phyloP scores from a whole-genome alignment of 2,797 vertebrate genomes.

The Tinamus major region DNA sequence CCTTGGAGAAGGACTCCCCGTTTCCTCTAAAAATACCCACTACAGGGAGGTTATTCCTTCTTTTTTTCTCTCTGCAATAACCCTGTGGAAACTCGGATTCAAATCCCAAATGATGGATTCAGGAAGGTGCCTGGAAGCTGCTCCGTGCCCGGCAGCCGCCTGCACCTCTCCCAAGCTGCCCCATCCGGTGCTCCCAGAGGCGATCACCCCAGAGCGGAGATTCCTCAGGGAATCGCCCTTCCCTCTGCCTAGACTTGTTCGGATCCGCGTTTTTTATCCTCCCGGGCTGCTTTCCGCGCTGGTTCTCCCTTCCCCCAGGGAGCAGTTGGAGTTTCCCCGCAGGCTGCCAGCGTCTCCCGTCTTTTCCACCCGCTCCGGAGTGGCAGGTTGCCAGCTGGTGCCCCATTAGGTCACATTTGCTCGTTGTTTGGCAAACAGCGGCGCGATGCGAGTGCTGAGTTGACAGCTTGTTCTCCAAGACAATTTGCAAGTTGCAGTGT shows the following conservation, averaged over 20 bases:
- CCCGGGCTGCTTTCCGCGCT: not conserved
- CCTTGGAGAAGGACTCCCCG: not conserved
- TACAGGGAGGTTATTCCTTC: not conserved
- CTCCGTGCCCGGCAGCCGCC: not conserved
- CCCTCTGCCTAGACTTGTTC: not conserved
- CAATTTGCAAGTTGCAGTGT: constrained; percentile 65
- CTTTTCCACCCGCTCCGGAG: not conserved
- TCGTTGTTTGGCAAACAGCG: constrained; percentile 74
- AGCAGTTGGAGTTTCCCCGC: not conserved
- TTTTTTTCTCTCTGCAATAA: constrained; percentile 43
- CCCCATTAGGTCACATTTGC: constrained; percentile 72
- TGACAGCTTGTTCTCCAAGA: constrained; percentile 76
- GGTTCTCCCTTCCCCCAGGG: not conserved
- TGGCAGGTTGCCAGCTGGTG: constrained; percentile 73
- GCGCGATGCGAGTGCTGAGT: constrained; percentile 74
- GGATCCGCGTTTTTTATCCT: too few species aligned
- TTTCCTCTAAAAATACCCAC: not conserved
- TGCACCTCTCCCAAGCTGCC: not conserved
- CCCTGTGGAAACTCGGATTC: constrained; percentile 31
- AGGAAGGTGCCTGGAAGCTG: too few species aligned
- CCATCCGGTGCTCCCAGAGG: not conserved
- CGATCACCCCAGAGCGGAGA: not conserved
- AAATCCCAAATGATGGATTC: too few species aligned
- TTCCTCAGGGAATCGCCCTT: not conserved
- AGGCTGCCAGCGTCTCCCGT: not conserved